Evolutionary conservation across 2,888 invertebrate genomes (phyloP).

Genomic region (Antheraea assamensis): DNA sequence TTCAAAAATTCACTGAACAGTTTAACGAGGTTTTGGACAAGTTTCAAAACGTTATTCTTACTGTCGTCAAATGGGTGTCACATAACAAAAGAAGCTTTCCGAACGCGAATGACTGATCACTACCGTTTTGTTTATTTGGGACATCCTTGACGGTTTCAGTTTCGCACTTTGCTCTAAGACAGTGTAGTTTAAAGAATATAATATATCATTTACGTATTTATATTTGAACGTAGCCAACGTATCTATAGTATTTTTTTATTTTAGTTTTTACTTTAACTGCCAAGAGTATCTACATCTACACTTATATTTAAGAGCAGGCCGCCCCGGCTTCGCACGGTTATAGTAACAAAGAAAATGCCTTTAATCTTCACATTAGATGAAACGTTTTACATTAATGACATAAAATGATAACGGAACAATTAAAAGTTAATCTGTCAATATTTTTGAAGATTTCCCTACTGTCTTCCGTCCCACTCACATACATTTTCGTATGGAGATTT

Average conservation of each 20-base stretch:
- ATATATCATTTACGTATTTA: not conserved
- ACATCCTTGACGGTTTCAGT: slow-evolving; percentile 11
- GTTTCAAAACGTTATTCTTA: not conserved
- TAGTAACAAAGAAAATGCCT: too few species aligned
- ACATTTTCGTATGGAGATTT: too few species aligned
- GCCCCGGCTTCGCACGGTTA: too few species aligned
- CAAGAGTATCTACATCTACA: too few species aligned
- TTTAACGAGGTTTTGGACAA: not conserved
- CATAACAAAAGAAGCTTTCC: not conserved
- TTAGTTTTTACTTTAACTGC: not conserved
- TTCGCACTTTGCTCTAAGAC: not conserved
- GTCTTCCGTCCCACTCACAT: too few species aligned
- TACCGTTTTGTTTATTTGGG: slow-evolving; percentile 12
- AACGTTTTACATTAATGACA: too few species aligned
- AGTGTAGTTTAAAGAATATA: not conserved
- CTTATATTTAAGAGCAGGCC: too few species aligned
- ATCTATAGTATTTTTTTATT: not conserved
- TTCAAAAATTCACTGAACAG: not conserved
- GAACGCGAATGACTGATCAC: slow-evolving; percentile 4
- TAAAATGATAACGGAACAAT: too few species aligned
- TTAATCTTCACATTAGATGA: too few species aligned
- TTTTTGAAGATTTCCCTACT: too few species aligned
- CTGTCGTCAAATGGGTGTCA: not conserved
- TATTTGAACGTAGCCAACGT: not conserved
- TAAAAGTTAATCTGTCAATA: too few species aligned